Base-by-base conservation (phyloP, 92 coral and sea anemone species). In the Umimayanthus kanabou region DNA sequence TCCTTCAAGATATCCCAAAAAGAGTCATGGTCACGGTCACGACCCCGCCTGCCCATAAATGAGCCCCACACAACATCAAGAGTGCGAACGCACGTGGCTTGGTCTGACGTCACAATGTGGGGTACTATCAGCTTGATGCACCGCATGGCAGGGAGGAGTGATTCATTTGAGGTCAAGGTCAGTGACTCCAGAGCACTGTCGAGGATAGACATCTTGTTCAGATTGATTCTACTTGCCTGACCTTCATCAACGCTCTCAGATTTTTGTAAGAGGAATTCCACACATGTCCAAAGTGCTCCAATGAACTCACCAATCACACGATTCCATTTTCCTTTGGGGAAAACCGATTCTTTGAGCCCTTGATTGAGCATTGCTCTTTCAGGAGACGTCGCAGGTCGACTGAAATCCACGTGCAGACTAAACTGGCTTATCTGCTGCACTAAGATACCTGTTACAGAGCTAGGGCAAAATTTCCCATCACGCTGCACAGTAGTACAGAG, bases 31-130 rank as follows among this genome's bases (percentile, higher is more conserved):
- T 88, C 92, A 11, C 91, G 83, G 33, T 92, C 93, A 81, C 92
- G 94, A 47, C 93, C 86, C 65, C 87, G 39, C 13, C 87, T 70
- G 88, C 93, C 97, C 70, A 91, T 87, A 28, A 97, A 87, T 30
- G 93, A 90, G 77, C 90, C 89, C 98, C 98, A 95, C 43, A 92
- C 94, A n/a, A 88, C 81, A 75, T 95, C 92, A 30, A 97, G 85
- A 39, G 93, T 81, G 80, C 76, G 92, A 30, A 84, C 75, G 73
- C 93, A 90, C 73, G 88, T 79, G 28, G 81, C 87, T 39, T 71
- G 86, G 76, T 95, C 94, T 5, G 55, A 53, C 50, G 45, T 75
- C 20, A 94, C 82, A 73, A 97, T 76, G 53, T 81, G 85, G 0
- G 97, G 98, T 14, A 93, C 88, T 22, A 96, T 81, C 43, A 95